Base-by-base conservation (phyloP, 2,888 invertebrate genomes). In the Linyphia triangularis region DNA sequence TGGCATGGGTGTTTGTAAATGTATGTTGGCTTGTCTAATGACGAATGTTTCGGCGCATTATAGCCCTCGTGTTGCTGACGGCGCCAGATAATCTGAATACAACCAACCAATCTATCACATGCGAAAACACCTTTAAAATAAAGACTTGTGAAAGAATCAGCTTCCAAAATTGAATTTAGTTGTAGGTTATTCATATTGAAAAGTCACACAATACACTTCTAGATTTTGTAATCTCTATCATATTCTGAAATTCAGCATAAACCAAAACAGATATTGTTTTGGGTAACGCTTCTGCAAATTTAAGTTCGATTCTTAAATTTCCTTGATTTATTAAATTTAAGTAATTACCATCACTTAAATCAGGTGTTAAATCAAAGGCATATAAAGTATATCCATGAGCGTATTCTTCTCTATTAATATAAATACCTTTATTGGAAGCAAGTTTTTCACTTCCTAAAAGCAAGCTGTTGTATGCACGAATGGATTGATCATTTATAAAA, bases 231-330 rank as follows among this genome's bases (percentile, higher is more conserved):
- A 91, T 91, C 85, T 92, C 91, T 7, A 92, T 84, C 16, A 92
- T 63, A 82, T 92, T 92, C 63, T 92, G 91, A 63, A 90, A 92
- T 84, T 92, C 92, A 0, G 91, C 90, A 77, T 92, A 91, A 2
- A 91, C 69, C 24, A 78, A 43, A 1, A 92, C 51, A 0, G 10
- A 57, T 10, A 86, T 24, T 9, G 91, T 90, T 73, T 90, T 77
- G 0, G 63, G 6, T 6, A 91, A 78, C 0, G 90, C 89, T 9
- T 89, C 28, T 19, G 73, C 73, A 82, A 92, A 92, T 0, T 91
- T 88, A 22, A 91, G 85, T 73, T 92, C 91, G 3, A 92, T 70
- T 19, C 91, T 84, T 10, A 92, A 67, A 59, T 89, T 91, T 3
- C 91, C 91, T 5, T 91, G 89, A 24, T 81, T 57, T 0, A 78